These are phyloP conservation scores for Catharus minimus DNA, from an alignment of 2,113 vertebrate species.

Conservation along the genomic window DNA sequence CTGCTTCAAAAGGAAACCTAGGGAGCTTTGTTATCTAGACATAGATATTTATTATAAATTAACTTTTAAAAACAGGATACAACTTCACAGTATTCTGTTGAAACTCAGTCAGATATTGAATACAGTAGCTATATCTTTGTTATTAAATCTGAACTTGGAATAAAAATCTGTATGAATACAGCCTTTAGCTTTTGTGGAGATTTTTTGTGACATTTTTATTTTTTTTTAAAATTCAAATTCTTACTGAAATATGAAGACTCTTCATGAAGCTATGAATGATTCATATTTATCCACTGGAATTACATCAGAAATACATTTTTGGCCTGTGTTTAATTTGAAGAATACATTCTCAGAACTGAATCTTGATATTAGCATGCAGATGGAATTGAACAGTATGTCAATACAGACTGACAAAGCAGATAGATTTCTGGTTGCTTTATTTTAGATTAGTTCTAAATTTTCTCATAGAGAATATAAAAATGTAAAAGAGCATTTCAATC, in stretches of 20 bases:
- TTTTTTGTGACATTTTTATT: not conserved
- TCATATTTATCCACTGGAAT: slow-evolving; percentile 55
- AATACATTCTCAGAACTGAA: slow-evolving; percentile 58
- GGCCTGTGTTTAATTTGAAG: slow-evolving; percentile 55
- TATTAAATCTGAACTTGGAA: not conserved
- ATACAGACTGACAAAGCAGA: slow-evolving; percentile 71
- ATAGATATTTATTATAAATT: not conserved
- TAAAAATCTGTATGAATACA: not conserved
- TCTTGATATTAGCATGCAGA: slow-evolving; percentile 76
- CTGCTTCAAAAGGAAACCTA: not conserved
- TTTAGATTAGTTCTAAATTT: slow-evolving; percentile 69
- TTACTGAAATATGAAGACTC: slow-evolving; percentile 4
- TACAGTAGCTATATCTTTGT: not conserved
- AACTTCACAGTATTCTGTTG: not conserved
- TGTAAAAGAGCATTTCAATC: slow-evolving; percentile 70
- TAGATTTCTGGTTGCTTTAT: slow-evolving; percentile 52
- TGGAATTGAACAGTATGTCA: slow-evolving; percentile 69
- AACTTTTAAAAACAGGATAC: not conserved
- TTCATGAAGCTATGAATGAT: slow-evolving; percentile 10
- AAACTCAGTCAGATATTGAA: not conserved
- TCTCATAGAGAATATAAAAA: slow-evolving; percentile 63
- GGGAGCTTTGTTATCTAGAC: not conserved
- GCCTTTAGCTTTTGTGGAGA: not conserved
- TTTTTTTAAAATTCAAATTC: slow-evolving; percentile 23
- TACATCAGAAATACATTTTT: slow-evolving; percentile 47